phyloP scores from a whole-genome alignment of 64 coral and sea anemone genomes.

The Stylophora pistillata region DNA sequence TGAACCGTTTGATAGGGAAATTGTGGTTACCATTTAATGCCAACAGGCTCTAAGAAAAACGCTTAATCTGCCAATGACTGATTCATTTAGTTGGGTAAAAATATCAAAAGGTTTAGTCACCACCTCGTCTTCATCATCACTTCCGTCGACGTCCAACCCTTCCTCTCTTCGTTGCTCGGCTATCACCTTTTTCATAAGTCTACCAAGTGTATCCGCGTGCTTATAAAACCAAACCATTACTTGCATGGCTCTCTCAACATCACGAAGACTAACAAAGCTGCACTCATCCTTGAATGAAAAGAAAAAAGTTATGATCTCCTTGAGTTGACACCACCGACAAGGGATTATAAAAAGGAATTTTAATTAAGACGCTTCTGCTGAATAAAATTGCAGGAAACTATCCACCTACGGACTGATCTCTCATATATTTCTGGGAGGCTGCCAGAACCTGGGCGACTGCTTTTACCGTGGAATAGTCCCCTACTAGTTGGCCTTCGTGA shows the following conservation, averaged over 20 bases:
- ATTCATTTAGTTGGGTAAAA: too few species aligned
- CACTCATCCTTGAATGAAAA: constrained; percentile 63
- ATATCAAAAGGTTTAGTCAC: background rate
- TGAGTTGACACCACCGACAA: background rate
- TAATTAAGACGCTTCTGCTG: too few species aligned
- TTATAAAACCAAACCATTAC: constrained; percentile 78
- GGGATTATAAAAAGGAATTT: background rate
- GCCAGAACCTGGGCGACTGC: constrained; percentile 70
- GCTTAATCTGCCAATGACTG: too few species aligned
- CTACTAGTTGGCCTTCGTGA: constrained; percentile 46
- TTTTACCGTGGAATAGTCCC: constrained; percentile 26
- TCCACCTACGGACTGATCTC: constrained; percentile 66
- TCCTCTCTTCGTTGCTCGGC: constrained; percentile 2
- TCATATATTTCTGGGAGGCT: constrained; percentile 85
- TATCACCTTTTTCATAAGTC: constrained; percentile 10
- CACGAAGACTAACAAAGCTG: constrained; percentile 82
- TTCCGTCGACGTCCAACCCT: constrained; percentile 22
- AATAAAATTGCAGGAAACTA: background rate
- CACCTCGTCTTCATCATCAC: constrained; percentile 33
- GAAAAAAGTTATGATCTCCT: background rate
- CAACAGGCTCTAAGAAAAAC: too few species aligned
- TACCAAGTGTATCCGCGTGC: constrained; percentile 33
- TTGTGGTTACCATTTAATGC: too few species aligned
- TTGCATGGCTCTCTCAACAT: constrained; percentile 77
- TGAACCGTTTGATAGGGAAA: too few species aligned